A percentile compares a stretch with the other conserved stretches of the same genome.
Conservation (phyloP, 53 echinoderm and acorn worm genomes). For the Arbacia lixula region DNA sequence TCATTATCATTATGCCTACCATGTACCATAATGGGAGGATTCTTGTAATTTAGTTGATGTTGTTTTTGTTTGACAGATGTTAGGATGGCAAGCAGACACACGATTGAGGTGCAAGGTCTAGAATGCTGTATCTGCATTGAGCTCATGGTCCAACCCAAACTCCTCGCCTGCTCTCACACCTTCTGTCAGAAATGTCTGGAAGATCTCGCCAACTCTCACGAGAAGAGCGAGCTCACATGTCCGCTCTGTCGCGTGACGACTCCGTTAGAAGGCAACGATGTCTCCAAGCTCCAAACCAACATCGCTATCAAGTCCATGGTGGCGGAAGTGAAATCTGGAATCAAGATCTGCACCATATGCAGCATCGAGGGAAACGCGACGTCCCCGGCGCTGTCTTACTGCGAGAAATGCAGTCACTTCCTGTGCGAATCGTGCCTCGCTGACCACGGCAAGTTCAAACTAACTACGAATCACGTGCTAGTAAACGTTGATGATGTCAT, state of each 20-base stretch:
- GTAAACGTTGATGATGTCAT: neutral
- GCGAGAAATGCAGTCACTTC: neutral
- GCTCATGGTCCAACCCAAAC: neutral
- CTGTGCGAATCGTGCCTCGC: neutral
- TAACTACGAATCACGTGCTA: neutral
- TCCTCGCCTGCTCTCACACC: constrained; percentile 1
- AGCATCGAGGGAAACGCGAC: neutral
- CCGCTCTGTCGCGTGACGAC: neutral
- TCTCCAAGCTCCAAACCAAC: constrained; percentile 6
- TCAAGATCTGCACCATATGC: neutral
- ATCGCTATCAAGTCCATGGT: constrained; percentile 6
- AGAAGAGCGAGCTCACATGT: neutral
- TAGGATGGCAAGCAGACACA: too few relatives aligned
- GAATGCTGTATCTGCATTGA: constrained; percentile 2
- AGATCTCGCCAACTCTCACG: neutral
- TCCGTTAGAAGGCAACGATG: neutral
- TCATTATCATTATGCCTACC: neutral
- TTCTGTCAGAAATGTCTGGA: constrained; percentile 11
- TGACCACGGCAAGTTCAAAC: constrained; percentile 4
- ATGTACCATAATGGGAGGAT: too few relatives aligned
- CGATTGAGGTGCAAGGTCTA: neutral
- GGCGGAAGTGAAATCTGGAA: neutral
- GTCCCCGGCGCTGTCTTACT: neutral
- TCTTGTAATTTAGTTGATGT: too few relatives aligned
- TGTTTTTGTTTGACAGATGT: too few relatives aligned